phyloP scores from a whole-genome alignment of 1,140 invertebrate genomes.

The Meloidogyne hapla region DNA sequence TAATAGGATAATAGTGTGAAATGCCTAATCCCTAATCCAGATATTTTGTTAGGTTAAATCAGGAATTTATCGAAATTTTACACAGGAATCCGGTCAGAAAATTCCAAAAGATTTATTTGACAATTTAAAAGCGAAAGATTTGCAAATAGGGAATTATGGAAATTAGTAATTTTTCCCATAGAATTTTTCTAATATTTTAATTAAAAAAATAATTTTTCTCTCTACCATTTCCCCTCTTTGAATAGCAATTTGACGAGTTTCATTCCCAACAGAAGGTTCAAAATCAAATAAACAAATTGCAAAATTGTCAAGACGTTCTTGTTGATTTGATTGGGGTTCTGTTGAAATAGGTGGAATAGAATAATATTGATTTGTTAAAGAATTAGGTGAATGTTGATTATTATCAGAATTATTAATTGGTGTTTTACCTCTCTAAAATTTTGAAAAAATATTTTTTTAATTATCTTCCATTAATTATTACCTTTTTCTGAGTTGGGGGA shows the following conservation, averaged over 20 bases:
- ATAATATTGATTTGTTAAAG: neutral
- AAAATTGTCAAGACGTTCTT: neutral
- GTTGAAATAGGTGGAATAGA: constrained; percentile 14
- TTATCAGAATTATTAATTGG: neutral
- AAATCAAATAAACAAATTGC: constrained; percentile 33
- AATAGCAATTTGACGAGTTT: constrained; percentile 21
- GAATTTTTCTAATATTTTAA: neutral
- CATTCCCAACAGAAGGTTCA: constrained; percentile 8
- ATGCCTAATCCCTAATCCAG: too few species aligned
- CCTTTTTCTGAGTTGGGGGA: neutral
- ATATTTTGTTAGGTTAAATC: too few species aligned
- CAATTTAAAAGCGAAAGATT: too few species aligned
- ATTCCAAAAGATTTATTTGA: too few species aligned
- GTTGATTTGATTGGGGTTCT: neutral
- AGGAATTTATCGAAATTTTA: too few species aligned
- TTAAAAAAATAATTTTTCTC: neutral
- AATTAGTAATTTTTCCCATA: too few species aligned
- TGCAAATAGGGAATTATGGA: too few species aligned
- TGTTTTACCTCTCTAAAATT: neutral
- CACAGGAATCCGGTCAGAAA: too few species aligned
- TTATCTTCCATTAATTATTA: neutral
- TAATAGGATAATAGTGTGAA: too few species aligned
- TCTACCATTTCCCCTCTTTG: constrained; percentile 22
- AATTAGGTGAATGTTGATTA: neutral
- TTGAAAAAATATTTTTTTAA: neutral